A percentile compares a stretch with the other conserved stretches of the same genome.
These are phyloP conservation scores for Sipha maydis DNA, from an alignment of 2,888 invertebrate species.

Conservation along the genomic window DNA sequence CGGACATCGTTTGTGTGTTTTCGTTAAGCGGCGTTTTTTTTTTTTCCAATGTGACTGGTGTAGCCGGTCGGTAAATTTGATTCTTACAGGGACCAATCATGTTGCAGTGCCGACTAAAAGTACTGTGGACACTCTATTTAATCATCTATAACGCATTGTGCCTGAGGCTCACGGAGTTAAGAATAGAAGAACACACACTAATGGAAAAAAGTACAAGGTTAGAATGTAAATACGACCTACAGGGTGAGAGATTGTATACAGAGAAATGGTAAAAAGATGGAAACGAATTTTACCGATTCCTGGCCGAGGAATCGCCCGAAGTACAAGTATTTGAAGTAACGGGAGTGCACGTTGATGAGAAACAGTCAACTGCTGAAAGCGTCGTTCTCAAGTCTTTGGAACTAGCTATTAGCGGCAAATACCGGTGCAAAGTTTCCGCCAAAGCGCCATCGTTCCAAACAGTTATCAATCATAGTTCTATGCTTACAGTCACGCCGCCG, in stretches of 20 bases:
- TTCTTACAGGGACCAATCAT: background rate
- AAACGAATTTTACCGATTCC: constrained; percentile 87
- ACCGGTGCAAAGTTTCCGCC: constrained; percentile 68
- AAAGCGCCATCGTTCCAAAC: constrained; percentile 69
- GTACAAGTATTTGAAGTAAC: constrained; percentile 81
- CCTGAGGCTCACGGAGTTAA: constrained; percentile 80
- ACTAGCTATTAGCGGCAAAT: constrained; percentile 66
- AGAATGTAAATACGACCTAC: constrained; percentile 85
- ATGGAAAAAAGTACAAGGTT: constrained; percentile 80
- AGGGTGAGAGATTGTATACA: constrained; percentile 84
- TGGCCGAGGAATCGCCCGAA: constrained; percentile 83
- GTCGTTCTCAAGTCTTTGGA: constrained; percentile 64
- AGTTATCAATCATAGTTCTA: constrained; percentile 67
- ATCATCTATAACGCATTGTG: constrained; percentile 61
- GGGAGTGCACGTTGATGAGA: constrained; percentile 80
- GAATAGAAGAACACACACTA: constrained; percentile 84
- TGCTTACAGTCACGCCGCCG: constrained; percentile 68
- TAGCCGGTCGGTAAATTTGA: background rate
- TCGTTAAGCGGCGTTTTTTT: background rate
- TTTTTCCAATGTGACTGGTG: constrained; percentile 22
- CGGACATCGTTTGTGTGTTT: background rate
- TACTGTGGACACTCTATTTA: constrained; percentile 50
- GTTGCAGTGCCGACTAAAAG: constrained; percentile 39
- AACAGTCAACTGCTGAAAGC: constrained; percentile 65
- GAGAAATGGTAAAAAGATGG: constrained; percentile 95